Percentiles rank a stretch among this genome's conserved stretches.
Conservation (phyloP, 2,797 vertebrate genomes). For the Iguana delicatissima region DNA sequence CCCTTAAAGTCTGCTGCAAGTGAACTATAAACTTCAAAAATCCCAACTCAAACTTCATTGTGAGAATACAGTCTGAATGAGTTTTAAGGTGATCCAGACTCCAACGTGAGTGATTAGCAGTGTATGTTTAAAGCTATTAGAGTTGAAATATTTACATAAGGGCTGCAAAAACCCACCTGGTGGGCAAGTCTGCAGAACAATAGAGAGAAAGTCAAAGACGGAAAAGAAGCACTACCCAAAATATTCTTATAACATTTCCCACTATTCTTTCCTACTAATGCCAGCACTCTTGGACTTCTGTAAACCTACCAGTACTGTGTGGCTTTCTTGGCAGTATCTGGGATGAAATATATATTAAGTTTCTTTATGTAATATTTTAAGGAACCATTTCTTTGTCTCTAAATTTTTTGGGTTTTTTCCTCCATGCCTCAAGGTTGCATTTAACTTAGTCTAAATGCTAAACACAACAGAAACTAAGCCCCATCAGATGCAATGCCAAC, state of each 20-base stretch:
- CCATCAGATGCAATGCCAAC: background rate
- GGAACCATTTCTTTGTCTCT: background rate
- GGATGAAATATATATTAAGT: constrained; percentile 29
- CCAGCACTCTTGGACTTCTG: constrained; percentile 40
- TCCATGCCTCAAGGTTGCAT: background rate
- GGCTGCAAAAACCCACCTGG: constrained; percentile 58
- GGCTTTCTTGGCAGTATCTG: constrained; percentile 37
- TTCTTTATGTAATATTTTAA: constrained; percentile 11
- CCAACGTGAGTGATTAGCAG: constrained; percentile 54
- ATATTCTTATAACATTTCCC: constrained; percentile 31
- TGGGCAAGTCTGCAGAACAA: constrained; percentile 40
- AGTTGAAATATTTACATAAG: constrained; percentile 60
- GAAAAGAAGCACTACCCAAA: constrained; percentile 41
- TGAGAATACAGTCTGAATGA: constrained; percentile 53
- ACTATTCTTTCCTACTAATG: constrained; percentile 36
- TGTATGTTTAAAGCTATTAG: constrained; percentile 57
- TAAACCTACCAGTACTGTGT: constrained; percentile 28
- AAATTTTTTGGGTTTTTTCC: background rate
- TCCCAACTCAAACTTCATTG: constrained; percentile 48
- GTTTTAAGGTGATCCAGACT: constrained; percentile 56
- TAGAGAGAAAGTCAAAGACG: background rate
- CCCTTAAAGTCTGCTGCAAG: constrained; percentile 45
- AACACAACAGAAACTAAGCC: background rate
- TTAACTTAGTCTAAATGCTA: background rate
- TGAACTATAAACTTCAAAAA: constrained; percentile 55